phyloP scores from a whole-genome alignment of 2,888 invertebrate genomes.

The Strigamia maritima region DNA sequence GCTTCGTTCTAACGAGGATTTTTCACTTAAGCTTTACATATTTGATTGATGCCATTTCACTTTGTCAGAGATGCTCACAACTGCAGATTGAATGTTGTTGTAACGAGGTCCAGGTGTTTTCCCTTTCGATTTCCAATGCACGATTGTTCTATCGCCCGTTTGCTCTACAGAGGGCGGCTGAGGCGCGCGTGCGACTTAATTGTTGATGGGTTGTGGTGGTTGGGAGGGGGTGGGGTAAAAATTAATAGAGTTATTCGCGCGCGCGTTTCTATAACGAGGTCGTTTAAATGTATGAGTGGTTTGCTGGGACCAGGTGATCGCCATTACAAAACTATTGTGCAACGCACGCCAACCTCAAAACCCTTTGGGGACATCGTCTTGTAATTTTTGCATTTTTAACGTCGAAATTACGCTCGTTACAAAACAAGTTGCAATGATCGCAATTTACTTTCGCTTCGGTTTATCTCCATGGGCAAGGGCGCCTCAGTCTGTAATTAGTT shows the following conservation, averaged over 20 bases:
- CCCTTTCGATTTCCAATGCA: not conserved
- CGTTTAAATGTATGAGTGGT: slow-evolving; percentile 23
- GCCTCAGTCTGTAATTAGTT: not conserved
- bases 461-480: not conserved
- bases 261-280: slow-evolving; percentile 20
- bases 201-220: not conserved
- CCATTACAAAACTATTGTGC: slow-evolving; percentile 23
- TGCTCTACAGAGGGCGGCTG: not conserved
- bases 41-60: not conserved
- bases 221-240: not conserved
- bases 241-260: slow-evolving; percentile 23
- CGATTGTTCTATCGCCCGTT: not conserved
- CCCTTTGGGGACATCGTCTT: slow-evolving; percentile 19
- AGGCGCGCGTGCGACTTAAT: slow-evolving; percentile 7
- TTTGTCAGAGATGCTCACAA: not conserved
- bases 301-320: slow-evolving; percentile 23
- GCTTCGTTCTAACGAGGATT: not conserved
- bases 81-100: not conserved
- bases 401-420: not conserved
- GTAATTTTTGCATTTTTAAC: slow-evolving; percentile 18
- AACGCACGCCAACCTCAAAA: slow-evolving; percentile 10
- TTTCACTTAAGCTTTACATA: not conserved
- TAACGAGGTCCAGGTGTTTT: not conserved
- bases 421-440: not conserved
- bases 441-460: not conserved